phyloP scores from a whole-genome alignment of 2,888 invertebrate species.

The Conops quadrifasciatus region DNA sequence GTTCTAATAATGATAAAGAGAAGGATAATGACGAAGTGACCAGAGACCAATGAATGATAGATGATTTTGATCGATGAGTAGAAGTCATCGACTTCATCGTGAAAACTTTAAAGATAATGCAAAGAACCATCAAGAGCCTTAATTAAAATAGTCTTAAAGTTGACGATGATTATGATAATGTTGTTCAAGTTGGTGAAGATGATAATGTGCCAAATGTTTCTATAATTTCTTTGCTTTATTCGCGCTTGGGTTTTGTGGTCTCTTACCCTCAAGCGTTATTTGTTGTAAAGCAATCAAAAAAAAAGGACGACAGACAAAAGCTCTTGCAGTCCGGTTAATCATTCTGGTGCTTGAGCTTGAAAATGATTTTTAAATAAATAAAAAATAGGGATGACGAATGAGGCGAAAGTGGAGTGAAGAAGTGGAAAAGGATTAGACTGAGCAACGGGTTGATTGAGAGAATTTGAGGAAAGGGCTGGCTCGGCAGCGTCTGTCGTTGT shows the following conservation, averaged over 20 bases:
- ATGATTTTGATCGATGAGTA: too few relatives aligned
- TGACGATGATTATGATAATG: slow-evolving; percentile 13
- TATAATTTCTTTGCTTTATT: slow-evolving; percentile 48
- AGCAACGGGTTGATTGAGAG: neutral
- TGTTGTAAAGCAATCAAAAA: slow-evolving; percentile 53
- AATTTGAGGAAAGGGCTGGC: slow-evolving; percentile 21
- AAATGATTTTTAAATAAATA: slow-evolving; percentile 53
- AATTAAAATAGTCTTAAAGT: too few relatives aligned
- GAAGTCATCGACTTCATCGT: too few relatives aligned
- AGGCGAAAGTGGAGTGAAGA: neutral
- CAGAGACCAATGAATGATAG: too few relatives aligned
- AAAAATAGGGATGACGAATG: slow-evolving; percentile 9
- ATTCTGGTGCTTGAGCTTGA: slow-evolving; percentile 55
- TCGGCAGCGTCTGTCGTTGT: slow-evolving; percentile 7
- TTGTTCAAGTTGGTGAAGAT: slow-evolving; percentile 43
- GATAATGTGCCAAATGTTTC: too few relatives aligned
- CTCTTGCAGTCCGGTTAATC: slow-evolving; percentile 27
- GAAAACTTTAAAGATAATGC: too few relatives aligned
- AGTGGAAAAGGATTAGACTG: neutral
- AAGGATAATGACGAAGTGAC: too few relatives aligned
- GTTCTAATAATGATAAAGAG: too few relatives aligned
- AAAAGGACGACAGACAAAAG: slow-evolving; percentile 33
- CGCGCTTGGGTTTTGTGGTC: slow-evolving; percentile 22
- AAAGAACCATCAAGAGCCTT: too few relatives aligned
- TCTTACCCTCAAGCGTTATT: slow-evolving; percentile 56